Evolutionary conservation across 1,140 invertebrate genomes (phyloP), one percentile per base, ranked within the genome.

Genomic region (Belonocnema kinseyi): DNA sequence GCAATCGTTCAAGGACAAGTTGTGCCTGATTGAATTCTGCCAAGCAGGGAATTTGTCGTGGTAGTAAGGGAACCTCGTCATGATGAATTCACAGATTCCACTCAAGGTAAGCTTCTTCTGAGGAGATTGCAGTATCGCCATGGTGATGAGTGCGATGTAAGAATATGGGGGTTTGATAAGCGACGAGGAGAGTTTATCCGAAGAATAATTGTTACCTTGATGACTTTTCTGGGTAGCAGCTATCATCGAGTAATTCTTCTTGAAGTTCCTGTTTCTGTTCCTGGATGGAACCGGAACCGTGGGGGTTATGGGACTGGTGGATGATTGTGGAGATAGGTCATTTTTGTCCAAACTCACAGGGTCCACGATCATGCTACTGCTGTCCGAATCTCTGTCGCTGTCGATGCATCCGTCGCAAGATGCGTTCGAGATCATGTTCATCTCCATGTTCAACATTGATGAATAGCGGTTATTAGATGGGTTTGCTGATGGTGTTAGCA

Each of bases 1-100:
- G 87, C 99, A 99, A 90, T 99, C 99, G 91, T 99, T 99, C 53
- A 99, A 92, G 13, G 97, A 98, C 14, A 99, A 92, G 90, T 99
- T 99, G 91, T 99, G 98, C 66, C 98, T 93, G 81, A 99, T 99
- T 1, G 97, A 98, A 90, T 99, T 99, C 90, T 98, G 97, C 97
- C 97, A 98, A 6, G 97, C 96, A 10, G 97, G 98, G 88, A 98
- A 98, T 91, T 98, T 98, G 85, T 98, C 97, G 81, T 96, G 94
- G 89, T 99, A 99, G 86, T 98, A 99, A 0, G 97, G 97, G 90
- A 99, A 99, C 73, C 93, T 90, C n/a, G 96, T 96, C 95, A 99
- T 99, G 79, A 99, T 99, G 89, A 99, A 99, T 89, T 99, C 98
- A 92, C 98, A 99, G 77, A 99, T 99, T 17, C 98, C 98, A 85